Percentiles rank a stretch among this genome's conserved stretches.
Evolutionary conservation across 92 coral and sea anemone species (phyloP).

Genomic region (Palythoa grandis): DNA sequence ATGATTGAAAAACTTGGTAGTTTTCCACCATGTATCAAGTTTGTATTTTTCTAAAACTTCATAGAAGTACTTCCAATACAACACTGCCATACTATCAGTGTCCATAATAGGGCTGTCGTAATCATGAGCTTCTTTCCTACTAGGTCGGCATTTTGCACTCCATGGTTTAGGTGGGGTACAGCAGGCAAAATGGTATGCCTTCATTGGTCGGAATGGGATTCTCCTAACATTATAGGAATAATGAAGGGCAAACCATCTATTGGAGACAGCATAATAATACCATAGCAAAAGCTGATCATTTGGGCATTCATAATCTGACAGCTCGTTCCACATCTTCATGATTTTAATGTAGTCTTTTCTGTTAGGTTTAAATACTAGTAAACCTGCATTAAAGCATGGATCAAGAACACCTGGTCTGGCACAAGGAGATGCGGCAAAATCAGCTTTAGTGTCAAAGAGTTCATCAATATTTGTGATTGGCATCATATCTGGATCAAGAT

Average conservation of each 20-base stretch:
- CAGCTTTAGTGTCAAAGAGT: constrained; percentile 74
- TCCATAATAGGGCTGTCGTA: constrained; percentile 60
- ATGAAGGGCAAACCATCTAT: constrained; percentile 55
- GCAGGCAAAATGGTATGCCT: constrained; percentile 80
- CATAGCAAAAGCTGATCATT: constrained; percentile 78
- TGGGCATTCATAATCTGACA: constrained; percentile 61
- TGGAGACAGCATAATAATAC: constrained; percentile 72
- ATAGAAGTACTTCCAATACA: constrained; percentile 76
- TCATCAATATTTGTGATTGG: constrained; percentile 89
- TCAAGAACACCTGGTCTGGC: constrained; percentile 87
- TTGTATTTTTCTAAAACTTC: constrained; percentile 57
- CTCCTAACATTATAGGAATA: constrained; percentile 66
- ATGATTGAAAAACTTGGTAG: constrained; percentile 61
- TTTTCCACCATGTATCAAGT: constrained; percentile 78
- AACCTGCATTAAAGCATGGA: constrained; percentile 93
- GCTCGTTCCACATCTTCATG: constrained; percentile 61
- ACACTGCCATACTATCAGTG: constrained; percentile 58
- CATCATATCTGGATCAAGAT: constrained; percentile 91
- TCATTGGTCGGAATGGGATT: constrained; percentile 67
- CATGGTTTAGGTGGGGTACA: constrained; percentile 77
- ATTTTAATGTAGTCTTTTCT: constrained; percentile 42
- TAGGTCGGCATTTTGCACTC: constrained; percentile 76
- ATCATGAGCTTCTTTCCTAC: constrained; percentile 60
- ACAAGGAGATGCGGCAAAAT: constrained; percentile 86
- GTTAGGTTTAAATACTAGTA: constrained; percentile 78